phyloP scores from a whole-genome alignment of 2,113 vertebrate genomes.

The Lethenteron camtschaticum region DNA sequence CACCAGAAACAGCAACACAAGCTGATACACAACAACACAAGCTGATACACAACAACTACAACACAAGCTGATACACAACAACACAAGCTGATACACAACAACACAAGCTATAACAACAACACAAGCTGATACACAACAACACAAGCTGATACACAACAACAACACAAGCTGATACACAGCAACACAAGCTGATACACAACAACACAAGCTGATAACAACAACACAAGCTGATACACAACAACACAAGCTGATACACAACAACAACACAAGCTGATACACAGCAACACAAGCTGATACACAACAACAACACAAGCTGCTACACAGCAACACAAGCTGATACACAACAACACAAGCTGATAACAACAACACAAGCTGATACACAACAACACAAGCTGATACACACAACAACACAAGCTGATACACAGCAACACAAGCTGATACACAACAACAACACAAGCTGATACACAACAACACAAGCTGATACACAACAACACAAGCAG shows the following conservation, averaged over 20 bases:
- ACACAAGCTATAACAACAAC: not conserved
- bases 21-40: not conserved
- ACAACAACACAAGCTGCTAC: not conserved
- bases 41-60: too few relatives aligned
- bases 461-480: not conserved
- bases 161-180: not conserved
- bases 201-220: not conserved
- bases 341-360: not conserved
- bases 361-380: not conserved
- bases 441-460: not conserved
- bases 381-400: not conserved
- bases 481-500: not conserved
- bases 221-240: not conserved
- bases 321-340: not conserved
- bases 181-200: not conserved
- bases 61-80: not conserved
- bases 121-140: not conserved
- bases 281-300: not conserved
- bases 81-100: not conserved
- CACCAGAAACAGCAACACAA: not conserved
- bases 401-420: not conserved
- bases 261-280: not conserved
- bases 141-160: not conserved
- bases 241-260: not conserved
- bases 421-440: not conserved